Percentiles rank a stretch among this genome's conserved stretches.
These are phyloP conservation scores for Heteromurus nitidus DNA, from an alignment of 2,888 invertebrate species.

Conservation along the genomic window DNA sequence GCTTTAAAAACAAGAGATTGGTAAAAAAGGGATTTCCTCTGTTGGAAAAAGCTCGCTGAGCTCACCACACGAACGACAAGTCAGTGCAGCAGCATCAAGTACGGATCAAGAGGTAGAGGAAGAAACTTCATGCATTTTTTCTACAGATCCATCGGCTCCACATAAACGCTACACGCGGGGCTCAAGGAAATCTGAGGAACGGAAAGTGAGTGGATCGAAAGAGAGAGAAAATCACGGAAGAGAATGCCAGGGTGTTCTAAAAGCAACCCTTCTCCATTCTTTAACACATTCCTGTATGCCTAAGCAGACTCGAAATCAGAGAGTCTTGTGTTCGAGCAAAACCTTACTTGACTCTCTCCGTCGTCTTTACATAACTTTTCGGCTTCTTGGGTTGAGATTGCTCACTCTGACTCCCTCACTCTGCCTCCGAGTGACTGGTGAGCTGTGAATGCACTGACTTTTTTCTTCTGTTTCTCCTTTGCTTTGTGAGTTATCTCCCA, in stretches of 20 bases:
- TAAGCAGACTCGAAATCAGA: neutral
- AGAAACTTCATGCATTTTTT: neutral
- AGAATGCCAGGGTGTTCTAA: neutral
- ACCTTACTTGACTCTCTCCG: neutral
- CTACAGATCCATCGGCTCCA: neutral
- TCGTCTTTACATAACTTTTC: neutral
- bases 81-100: neutral
- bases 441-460: slow-evolving; percentile 12
- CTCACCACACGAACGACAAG: too few species aligned
- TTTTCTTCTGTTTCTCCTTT: neutral
- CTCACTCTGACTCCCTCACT: slow-evolving; percentile 14
- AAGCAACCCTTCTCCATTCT: slow-evolving; percentile 9
- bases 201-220: slow-evolving; percentile 4
- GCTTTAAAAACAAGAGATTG: neutral
- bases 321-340: neutral
- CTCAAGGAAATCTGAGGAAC: neutral
- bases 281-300: neutral
- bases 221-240: neutral
- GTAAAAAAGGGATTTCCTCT: slow-evolving; percentile 3
- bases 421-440: slow-evolving; percentile 20
- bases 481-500: neutral
- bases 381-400: neutral
- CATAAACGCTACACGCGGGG: neutral
- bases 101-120: too few species aligned
- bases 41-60: too few species aligned